phyloP scores from a whole-genome alignment of 2,888 invertebrate genomes.

The Tetanocera ferruginea region DNA sequence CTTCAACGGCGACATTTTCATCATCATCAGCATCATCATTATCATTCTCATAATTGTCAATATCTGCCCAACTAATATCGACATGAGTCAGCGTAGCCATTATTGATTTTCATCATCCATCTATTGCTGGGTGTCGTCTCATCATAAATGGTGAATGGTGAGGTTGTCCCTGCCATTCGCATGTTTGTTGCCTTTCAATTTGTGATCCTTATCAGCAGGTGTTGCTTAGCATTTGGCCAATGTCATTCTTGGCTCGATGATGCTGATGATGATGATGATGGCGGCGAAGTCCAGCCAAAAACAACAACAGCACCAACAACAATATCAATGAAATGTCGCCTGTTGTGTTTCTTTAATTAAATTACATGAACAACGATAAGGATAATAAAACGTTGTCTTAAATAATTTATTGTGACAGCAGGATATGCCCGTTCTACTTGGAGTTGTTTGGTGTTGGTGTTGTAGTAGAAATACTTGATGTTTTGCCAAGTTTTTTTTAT shows the following conservation, averaged over 20 bases:
- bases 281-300: background rate
- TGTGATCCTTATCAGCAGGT: constrained; percentile 67
- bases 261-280: background rate
- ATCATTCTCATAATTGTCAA: background rate
- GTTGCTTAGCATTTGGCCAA: constrained; percentile 49
- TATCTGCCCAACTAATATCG: background rate
- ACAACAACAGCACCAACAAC: constrained; percentile 3
- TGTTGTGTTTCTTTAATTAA: constrained; percentile 64
- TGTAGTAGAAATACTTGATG: background rate
- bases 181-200: constrained; percentile 61
- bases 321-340: constrained; percentile 42
- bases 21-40: background rate
- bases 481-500: background rate
- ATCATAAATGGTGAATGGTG: background rate
- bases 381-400: constrained; percentile 37
- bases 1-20: background rate
- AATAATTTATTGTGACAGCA: constrained; percentile 31
- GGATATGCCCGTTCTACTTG: background rate
- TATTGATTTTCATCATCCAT: constrained; percentile 33
- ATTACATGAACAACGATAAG: constrained; percentile 56
- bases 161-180: constrained; percentile 37
- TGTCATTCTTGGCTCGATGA: background rate
- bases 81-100: constrained; percentile 11
- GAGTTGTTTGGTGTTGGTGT: background rate
- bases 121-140: constrained; percentile 5